Evolutionary conservation across 2,888 invertebrate genomes (phyloP), one percentile per base, ranked within the genome.

Genomic region (Oligia fasciuncula): DNA sequence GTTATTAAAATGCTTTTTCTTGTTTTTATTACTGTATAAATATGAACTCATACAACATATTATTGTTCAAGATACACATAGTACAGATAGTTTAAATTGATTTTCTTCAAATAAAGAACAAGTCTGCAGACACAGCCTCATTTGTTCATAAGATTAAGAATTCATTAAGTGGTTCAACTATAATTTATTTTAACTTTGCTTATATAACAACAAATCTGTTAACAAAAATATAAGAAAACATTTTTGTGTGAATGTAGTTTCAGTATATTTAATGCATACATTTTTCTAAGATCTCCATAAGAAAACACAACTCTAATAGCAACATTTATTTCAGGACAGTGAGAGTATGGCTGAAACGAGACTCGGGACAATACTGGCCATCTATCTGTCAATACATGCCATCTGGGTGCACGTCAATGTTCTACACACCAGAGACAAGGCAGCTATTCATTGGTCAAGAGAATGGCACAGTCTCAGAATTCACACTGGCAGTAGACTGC

Each of bases 311-410:
- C 14, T 35, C 2, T 23, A 23, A 60, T 40, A 8, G 29, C 1
- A 49, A 71, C 1, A 29, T 54, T 40, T 14, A 23, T 86, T 89
- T 68, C 92, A 99, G 99, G 96, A 99, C 99, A 83, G 98, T 99
- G 62, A 97, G 99, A 94, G 99, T 99, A 87, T 99, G 99, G 99
- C 95, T 99, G 90, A 99, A 99, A 94, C 97, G 99, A 85, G 99
- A 99, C 94, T 99, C 99, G 0, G 99, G 99, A 5, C 99, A 99
- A 93, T 99, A 99, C 94, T 99, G 99, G 99, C 99, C 99, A 0
- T 99, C 99, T 92, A 99, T 99, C 91, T 99, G 99, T 93, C 99
- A 99, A 93, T 98, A 98, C 91, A 98, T 99, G 98, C 98, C 99
- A 11, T 99, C 99, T 75, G 98, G 98, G n/a, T 99, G 99, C 88